Conservation (phyloP, 64 coral and sea anemone species). For the Montipora foliosa region DNA sequence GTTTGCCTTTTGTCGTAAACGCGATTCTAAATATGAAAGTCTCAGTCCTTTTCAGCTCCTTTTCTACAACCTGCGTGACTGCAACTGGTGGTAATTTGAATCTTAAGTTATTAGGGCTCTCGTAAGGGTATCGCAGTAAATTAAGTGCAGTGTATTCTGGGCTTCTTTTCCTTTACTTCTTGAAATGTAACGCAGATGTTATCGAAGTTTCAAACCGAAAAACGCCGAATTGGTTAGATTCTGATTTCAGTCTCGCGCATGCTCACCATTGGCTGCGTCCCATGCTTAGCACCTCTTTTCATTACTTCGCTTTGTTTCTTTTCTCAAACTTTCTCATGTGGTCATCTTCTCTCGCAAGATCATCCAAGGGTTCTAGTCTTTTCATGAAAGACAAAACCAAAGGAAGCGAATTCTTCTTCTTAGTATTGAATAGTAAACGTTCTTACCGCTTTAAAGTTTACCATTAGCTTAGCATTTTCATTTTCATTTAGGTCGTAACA, state of each 20-base stretch:
- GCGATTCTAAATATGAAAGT: no score
- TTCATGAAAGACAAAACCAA: no score
- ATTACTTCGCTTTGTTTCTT: neutral
- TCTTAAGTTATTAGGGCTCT: slow-evolving; percentile 45
- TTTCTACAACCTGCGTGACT: neutral
- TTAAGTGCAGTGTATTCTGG: slow-evolving; percentile 13
- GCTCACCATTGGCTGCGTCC: neutral
- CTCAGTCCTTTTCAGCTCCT: neutral
- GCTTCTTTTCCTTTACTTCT: neutral
- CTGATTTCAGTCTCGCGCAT: neutral
- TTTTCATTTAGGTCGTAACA: neutral
- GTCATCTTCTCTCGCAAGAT: no score
- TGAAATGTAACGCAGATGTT: slow-evolving; percentile 26
- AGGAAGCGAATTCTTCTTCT: no score
- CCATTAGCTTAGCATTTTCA: neutral
- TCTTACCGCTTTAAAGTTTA: neutral
- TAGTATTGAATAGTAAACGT: no score
- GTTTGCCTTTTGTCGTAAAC: no score
- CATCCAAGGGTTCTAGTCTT: no score
- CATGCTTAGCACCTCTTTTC: neutral
- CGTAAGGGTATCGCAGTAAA: slow-evolving; percentile 13
- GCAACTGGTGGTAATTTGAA: slow-evolving; percentile 1
- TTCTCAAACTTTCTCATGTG: neutral
- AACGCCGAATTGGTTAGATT: neutral
- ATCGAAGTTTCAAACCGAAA: neutral